These are phyloP conservation scores for Peromyscus melanophrys DNA, from an alignment of 2,797 vertebrate species.

Conservation along the genomic window DNA sequence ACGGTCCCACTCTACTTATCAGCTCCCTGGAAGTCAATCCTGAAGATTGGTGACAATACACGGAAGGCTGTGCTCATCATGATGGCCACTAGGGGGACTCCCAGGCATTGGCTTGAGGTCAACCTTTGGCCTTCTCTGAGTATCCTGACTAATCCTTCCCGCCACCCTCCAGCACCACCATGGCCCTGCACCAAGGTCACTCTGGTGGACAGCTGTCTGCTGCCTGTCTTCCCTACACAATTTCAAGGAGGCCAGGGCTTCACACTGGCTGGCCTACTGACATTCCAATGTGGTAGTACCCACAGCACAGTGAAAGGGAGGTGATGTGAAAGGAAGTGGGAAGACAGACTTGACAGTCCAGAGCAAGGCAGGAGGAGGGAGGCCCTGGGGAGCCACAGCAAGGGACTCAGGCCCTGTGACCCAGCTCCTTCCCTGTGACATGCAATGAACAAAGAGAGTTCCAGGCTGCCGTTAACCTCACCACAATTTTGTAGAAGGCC, in stretches of 20 bases:
- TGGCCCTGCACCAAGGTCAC: no score
- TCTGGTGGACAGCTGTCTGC: no score
- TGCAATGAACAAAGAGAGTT: neutral
- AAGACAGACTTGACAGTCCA: neutral
- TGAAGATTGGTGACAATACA: accelerated
- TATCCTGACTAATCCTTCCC: neutral
- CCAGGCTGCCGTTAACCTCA: no score
- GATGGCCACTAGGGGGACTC: neutral
- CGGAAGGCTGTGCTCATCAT: accelerated
- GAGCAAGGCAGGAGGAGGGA: neutral
- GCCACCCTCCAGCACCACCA: neutral
- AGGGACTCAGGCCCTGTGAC: neutral
- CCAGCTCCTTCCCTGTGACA: neutral
- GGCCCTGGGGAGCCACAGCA: neutral
- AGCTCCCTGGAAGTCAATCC: neutral
- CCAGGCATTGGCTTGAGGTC: neutral
- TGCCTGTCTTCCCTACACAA: neutral
- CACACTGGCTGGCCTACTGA: neutral
- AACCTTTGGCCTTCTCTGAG: neutral
- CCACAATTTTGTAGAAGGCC: no score
- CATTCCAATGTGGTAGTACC: no score
- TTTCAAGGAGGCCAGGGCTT: neutral
- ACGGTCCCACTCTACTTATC: neutral
- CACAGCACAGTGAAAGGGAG: neutral
- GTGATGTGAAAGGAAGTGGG: neutral